Evolutionary conservation across 2,797 vertebrate species (phyloP), one percentile per base, ranked within the genome.

Genomic region (Thamnophis elegans): DNA sequence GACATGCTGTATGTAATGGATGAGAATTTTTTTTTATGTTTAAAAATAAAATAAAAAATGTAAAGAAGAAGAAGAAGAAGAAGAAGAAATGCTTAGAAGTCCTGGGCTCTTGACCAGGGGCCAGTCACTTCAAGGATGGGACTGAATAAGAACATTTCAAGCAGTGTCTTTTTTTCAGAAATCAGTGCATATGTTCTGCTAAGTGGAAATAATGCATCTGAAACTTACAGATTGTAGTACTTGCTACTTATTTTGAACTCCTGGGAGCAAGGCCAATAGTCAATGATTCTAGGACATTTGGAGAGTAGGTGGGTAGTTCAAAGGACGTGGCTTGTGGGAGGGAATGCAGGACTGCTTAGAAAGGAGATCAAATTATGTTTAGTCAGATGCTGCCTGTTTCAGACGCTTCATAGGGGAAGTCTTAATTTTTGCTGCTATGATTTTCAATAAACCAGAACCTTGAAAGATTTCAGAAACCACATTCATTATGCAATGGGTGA

Each of bases 271-370:
- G 82, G 60, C 28, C 62, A 62, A 47, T 53, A 47, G 88, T 25
- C 25, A 90, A 87, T 68, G 62, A 53, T 87, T 55, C 54, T 88
- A 55, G 85, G 85, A 91, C 62, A 91, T 87, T 60, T 78, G 47
- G 89, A 82, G 54, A 54, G 89, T 93, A 51, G 89, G 89, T 90
- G 65, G 65, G 55, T 85, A 87, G 89, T 90, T 90, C 92, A 92
- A 59, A 90, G 92, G 55, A 78, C 42, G 54, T 32, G 47, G 47
- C 20, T 25, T 88, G 89, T 60, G 55, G 92, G 89, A 78, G 92
- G 89, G 47, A 90, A 88, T 60, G 89, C 55, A 91, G 90, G 89
- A 82, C 89, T 36, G 47, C 87, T 90, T 54, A 65, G 60, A 58
- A 28, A 92, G 82, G n/a, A 36, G 42, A 85, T 89, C 87, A 53